These are phyloP conservation scores for Clitarchus hookeri DNA, from an alignment of 2,888 invertebrate species.

Conservation along the genomic window DNA sequence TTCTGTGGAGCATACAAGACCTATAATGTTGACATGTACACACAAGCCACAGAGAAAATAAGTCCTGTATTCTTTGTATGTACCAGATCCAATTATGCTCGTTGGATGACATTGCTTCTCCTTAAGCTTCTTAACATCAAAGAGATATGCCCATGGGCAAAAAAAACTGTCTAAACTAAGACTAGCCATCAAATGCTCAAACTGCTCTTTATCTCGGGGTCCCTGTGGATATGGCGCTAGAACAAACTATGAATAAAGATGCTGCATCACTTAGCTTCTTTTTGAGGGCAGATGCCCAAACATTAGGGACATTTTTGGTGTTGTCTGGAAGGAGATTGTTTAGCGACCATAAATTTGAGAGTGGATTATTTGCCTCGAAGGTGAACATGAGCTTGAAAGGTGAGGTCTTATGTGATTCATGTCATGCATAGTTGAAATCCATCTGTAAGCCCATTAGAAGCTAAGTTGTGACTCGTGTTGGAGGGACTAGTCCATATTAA, in stretches of 20 bases:
- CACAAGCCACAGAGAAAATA: not conserved
- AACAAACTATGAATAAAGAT: slow-evolving; percentile 15
- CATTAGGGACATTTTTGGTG: no score
- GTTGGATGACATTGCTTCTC: slow-evolving; percentile 3
- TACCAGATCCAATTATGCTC: slow-evolving; percentile 11
- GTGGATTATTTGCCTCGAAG: no score
- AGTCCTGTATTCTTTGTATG: slow-evolving; percentile 6
- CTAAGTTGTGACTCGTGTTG: not conserved
- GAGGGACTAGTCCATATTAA: not conserved
- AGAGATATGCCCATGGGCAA: slow-evolving; percentile 1
- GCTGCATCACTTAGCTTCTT: not conserved
- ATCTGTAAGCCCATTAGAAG: not conserved
- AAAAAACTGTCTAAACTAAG: not conserved
- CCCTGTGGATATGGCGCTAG: not conserved
- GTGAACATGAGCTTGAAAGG: not conserved
- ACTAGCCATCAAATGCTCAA: not conserved
- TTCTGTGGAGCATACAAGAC: not conserved
- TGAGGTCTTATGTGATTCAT: not conserved
- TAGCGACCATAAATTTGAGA: no score
- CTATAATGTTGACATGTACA: slow-evolving; percentile 6
- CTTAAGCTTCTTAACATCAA: not conserved
- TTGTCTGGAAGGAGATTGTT: no score
- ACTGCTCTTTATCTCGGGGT: not conserved
- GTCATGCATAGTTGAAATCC: not conserved
- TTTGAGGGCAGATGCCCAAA: no score